Evolutionary conservation across 2,888 invertebrate genomes (phyloP).

Genomic region (Chydorus sphaericus): DNA sequence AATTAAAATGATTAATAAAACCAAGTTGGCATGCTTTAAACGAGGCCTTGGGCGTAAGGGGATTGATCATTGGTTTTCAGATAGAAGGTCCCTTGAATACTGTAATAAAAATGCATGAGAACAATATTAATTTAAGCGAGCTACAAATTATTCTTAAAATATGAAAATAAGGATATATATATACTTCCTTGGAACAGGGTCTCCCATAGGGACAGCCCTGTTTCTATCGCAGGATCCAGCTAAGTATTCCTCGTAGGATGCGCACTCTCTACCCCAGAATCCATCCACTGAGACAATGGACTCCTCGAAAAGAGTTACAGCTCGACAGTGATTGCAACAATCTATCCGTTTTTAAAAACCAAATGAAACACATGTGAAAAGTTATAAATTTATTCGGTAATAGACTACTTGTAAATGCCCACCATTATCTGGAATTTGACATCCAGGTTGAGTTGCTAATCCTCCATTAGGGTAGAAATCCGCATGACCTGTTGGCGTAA

Average conservation of each 20-base stretch:
- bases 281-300: neutral
- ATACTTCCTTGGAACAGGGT: neutral
- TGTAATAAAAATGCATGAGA: too few relatives aligned
- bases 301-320: neutral
- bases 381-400: too few relatives aligned
- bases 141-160: too few relatives aligned
- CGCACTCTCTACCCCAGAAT: neutral
- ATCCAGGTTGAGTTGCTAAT: neutral
- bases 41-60: neutral
- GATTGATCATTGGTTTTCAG: neutral
- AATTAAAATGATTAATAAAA: too few relatives aligned
- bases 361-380: too few relatives aligned
- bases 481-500: neutral
- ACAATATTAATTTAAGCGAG: too few relatives aligned
- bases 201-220: neutral
- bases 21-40: too few relatives aligned
- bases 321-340: conserved; percentile 1
- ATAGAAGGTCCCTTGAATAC: neutral
- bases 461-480: conserved; percentile 3
- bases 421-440: neutral
- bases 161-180: too few relatives aligned
- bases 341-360: too few relatives aligned
- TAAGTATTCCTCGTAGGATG: neutral
- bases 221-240: neutral
- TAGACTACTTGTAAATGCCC: neutral